Evolutionary conservation across 2,797 vertebrate genomes (phyloP), one percentile per base, ranked within the genome.

Genomic region (Hozukius guyotensis): DNA sequence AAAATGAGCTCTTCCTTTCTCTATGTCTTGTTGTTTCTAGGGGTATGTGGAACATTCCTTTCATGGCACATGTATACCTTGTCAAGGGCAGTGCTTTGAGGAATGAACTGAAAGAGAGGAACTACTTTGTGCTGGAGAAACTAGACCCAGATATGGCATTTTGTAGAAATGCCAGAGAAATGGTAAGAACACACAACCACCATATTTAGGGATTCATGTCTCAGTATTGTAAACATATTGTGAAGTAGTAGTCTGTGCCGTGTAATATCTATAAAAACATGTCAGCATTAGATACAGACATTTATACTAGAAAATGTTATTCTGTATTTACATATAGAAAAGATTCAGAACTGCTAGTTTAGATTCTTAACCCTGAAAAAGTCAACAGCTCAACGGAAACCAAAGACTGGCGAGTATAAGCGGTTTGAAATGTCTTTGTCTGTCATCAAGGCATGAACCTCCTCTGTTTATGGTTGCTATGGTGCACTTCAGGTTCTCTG

Each of bases 41-140:
- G 92, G 98, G 99, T 49, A 89, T 99, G 75, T 99, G 99, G 99
- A 99, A 99, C 94, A 96, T 99, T 84, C 99, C 99, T 25, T 99
- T 96, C 91, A 97, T 99, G 95, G 98, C 98, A 81, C 97, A 99
- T 61, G 90, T 98, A 80, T 99, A 99, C 93, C 96, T 99, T 67
- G 95, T 99, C 93, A 97, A 97, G 91, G 98, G 98, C 82, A 93
- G 95, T 68, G 88, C 92, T 12, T 95, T 99, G 75, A 96, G 98
- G 83, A 96, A 92, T 12, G 97, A 99, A 74, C 95, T 99, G 93
- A 97, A 96, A 81, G 97, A 98, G 87, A 97, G 95, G 90, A 99
- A 99, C 91, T 93, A 96, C 89, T 99, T 99, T 95, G 93, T 97
- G 83, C 94, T 97, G 88, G 98, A 99, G 92, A 98, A 96, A 91